Conservation (phyloP, 2,888 invertebrate genomes). For the Escarpia spicata region DNA sequence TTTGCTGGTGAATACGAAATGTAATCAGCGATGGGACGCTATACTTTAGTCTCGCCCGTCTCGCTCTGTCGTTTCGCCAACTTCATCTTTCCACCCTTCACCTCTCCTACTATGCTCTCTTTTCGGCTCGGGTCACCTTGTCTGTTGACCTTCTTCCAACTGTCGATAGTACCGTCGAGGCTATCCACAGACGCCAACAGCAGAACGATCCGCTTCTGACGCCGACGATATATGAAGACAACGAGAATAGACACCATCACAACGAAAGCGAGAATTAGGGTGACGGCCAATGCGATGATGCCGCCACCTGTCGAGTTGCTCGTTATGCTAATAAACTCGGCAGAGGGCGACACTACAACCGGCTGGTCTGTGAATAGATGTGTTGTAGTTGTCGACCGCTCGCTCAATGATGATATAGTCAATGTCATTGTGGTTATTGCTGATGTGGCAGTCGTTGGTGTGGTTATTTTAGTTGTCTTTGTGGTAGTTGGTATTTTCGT, state of each 20-base stretch:
- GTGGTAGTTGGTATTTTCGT: no score
- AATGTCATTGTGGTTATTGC: no score
- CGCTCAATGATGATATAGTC: neutral
- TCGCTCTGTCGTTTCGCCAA: conserved; percentile 10
- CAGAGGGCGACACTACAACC: neutral
- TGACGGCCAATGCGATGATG: neutral
- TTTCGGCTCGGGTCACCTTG: neutral
- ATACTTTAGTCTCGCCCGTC: neutral
- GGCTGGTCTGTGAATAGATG: neutral
- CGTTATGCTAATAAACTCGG: neutral
- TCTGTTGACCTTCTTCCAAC: neutral
- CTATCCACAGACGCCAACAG: neutral
- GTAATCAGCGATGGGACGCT: neutral
- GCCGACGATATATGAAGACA: neutral
- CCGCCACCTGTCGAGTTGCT: neutral
- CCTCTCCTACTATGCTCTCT: neutral
- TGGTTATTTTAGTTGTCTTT: no score
- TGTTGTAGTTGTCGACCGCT: neutral
- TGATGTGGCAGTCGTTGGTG: no score
- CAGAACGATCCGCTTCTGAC: neutral
- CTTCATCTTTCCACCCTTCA: neutral
- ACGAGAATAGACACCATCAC: neutral
- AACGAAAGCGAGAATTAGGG: neutral
- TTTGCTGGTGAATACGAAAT: neutral
- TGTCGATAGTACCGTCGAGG: neutral